These are phyloP conservation scores for Leucoma salicis DNA, from an alignment of 2,888 invertebrate genomes.

Conservation along the genomic window DNA sequence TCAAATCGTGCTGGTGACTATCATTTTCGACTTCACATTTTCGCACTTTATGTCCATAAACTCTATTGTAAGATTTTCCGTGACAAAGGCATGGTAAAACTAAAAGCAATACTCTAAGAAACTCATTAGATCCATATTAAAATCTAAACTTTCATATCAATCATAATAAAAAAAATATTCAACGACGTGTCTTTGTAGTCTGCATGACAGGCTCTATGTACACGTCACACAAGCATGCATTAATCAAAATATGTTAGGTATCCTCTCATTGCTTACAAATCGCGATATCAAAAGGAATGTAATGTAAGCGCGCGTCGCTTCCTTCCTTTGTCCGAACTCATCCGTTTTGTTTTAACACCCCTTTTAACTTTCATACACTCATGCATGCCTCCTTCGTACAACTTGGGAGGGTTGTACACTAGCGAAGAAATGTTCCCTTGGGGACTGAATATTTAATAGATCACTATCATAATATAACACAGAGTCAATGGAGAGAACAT, in stretches of 20 bases:
- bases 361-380: conserved; percentile 75
- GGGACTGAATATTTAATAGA: too few relatives aligned
- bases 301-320: conserved; percentile 66
- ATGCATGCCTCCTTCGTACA: conserved; percentile 61
- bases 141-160: background rate
- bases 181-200: background rate
- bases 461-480: too few relatives aligned
- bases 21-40: too few relatives aligned
- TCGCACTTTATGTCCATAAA: too few relatives aligned
- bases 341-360: conserved; percentile 82
- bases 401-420: conserved; percentile 44
- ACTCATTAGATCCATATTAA: too few relatives aligned
- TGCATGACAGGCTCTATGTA: conserved; percentile 7
- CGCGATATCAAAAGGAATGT: conserved; percentile 70
- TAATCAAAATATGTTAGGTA: conserved; percentile 79
- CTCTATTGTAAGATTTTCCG: too few relatives aligned
- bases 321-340: conserved; percentile 79
- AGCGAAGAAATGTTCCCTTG: conserved; percentile 11
- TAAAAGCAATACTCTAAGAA: too few relatives aligned
- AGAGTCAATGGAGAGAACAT: too few relatives aligned
- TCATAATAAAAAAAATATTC: background rate
- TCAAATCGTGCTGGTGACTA: too few relatives aligned
- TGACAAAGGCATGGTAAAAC: too few relatives aligned
- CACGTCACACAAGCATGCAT: conserved; percentile 45
- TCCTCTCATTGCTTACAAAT: conserved; percentile 54